phyloP scores from a whole-genome alignment of 1,140 invertebrate genomes.

The Trissolcus basalis region DNA sequence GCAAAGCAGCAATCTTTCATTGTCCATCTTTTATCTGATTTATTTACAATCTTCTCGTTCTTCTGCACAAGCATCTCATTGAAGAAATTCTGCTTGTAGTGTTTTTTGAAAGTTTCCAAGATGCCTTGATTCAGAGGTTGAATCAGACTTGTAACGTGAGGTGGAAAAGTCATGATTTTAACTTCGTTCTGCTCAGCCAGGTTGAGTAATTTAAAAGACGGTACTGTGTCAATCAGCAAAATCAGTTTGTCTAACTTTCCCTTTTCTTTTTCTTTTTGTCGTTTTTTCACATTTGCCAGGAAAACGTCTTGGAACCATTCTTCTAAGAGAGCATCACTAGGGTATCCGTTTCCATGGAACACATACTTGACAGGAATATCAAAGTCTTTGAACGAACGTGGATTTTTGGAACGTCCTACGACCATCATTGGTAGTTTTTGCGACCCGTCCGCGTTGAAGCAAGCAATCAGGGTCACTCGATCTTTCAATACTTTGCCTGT shows the following conservation, averaged over 20 bases:
- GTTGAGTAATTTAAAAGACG: constrained; percentile 22
- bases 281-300: constrained; percentile 16
- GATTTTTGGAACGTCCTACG: constrained; percentile 43
- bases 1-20: constrained; percentile 54
- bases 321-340: constrained; percentile 34
- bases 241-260: constrained; percentile 8
- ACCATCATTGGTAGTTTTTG: constrained; percentile 50
- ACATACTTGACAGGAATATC: constrained; percentile 46
- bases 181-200: constrained; percentile 27
- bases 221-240: constrained; percentile 33
- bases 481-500: constrained; percentile 44
- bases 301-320: constrained; percentile 49
- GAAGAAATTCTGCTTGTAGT: constrained; percentile 44
- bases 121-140: constrained; percentile 43
- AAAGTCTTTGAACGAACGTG: constrained; percentile 43
- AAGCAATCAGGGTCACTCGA: constrained; percentile 40
- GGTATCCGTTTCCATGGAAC: constrained; percentile 45
- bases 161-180: constrained; percentile 39
- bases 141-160: constrained; percentile 43
- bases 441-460: constrained; percentile 39
- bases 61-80: constrained; percentile 46
- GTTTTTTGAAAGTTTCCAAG: constrained; percentile 39
- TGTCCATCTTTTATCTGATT: constrained; percentile 44
- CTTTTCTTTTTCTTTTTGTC: background rate
- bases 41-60: constrained; percentile 40